phyloP scores from a whole-genome alignment of 2,888 invertebrate species.

The Embidobia sp. region DNA sequence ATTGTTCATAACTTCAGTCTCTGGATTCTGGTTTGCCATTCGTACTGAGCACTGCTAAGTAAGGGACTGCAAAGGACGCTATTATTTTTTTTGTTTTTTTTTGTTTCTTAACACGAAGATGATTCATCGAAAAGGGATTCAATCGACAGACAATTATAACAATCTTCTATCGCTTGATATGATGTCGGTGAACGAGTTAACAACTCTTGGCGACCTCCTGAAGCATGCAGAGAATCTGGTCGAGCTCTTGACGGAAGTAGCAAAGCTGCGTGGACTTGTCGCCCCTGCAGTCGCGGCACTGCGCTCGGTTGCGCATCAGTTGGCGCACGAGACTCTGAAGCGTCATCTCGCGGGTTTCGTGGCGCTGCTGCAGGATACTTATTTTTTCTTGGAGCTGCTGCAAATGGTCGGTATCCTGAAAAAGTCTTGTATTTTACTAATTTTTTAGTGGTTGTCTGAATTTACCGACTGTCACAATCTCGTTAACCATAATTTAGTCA shows the following conservation, averaged over 20 bases:
- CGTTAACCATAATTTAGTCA: too few relatives aligned
- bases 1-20: slow-evolving; percentile 42
- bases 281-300: slow-evolving; percentile 77
- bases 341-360: slow-evolving; percentile 79
- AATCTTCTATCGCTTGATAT: slow-evolving; percentile 54
- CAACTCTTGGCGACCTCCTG: slow-evolving; percentile 76
- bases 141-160: slow-evolving; percentile 46
- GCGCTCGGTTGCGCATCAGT: slow-evolving; percentile 75
- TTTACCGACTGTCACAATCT: too few relatives aligned
- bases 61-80: slow-evolving; percentile 7
- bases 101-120: too few relatives aligned
- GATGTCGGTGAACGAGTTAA: slow-evolving; percentile 33
- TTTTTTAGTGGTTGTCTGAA: too few relatives aligned
- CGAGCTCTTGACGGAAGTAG: slow-evolving; percentile 78
- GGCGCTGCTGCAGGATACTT: slow-evolving; percentile 78
- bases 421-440: too few relatives aligned
- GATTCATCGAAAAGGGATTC: not conserved
- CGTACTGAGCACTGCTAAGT: slow-evolving; percentile 22
- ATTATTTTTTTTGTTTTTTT: slow-evolving; percentile 16
- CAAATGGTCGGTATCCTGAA: slow-evolving; percentile 77
- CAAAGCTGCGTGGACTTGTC: slow-evolving; percentile 77
- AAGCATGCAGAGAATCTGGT: slow-evolving; percentile 78
- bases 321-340: slow-evolving; percentile 78
- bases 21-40: slow-evolving; percentile 11
- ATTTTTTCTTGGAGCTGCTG: slow-evolving; percentile 78